Conservation (phyloP, 2,888 invertebrate genomes). For the Epinotia demarniana region DNA sequence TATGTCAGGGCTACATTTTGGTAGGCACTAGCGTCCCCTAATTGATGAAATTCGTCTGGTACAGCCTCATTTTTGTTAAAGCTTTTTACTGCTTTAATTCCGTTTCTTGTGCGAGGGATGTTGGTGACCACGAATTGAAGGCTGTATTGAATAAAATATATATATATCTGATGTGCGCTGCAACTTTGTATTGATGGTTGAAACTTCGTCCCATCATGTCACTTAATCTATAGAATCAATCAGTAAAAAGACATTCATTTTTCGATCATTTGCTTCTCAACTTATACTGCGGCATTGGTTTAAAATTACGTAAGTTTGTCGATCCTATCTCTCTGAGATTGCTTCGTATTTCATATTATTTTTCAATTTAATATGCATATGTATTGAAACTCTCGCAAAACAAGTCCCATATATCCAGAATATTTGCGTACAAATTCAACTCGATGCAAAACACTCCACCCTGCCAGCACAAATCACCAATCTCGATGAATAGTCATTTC, state of each 20-base stretch:
- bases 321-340: constrained; percentile 21
- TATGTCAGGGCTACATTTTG: constrained; percentile 77
- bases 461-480: constrained; percentile 33
- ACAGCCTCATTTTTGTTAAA: constrained; percentile 65
- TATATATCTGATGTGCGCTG: background rate
- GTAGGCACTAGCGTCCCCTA: constrained; percentile 70
- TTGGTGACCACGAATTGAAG: constrained; percentile 19
- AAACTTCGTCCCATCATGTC: background rate
- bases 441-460: constrained; percentile 29
- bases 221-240: background rate
- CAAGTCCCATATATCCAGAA: constrained; percentile 6
- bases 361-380: constrained; percentile 20
- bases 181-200: background rate
- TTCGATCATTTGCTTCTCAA: background rate
- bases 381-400: background rate
- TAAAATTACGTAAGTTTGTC: constrained; percentile 14
- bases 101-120: constrained; percentile 26
- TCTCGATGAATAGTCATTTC: constrained; percentile 43
- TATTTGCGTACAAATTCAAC: constrained; percentile 36
- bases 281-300: background rate
- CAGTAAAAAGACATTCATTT: background rate
- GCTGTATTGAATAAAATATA: background rate
- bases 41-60: constrained; percentile 78
- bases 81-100: constrained; percentile 42
- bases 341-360: constrained; percentile 9